Evolutionary conservation across 2,113 vertebrate genomes (phyloP).

Genomic region (Rhinolophus sinicus): DNA sequence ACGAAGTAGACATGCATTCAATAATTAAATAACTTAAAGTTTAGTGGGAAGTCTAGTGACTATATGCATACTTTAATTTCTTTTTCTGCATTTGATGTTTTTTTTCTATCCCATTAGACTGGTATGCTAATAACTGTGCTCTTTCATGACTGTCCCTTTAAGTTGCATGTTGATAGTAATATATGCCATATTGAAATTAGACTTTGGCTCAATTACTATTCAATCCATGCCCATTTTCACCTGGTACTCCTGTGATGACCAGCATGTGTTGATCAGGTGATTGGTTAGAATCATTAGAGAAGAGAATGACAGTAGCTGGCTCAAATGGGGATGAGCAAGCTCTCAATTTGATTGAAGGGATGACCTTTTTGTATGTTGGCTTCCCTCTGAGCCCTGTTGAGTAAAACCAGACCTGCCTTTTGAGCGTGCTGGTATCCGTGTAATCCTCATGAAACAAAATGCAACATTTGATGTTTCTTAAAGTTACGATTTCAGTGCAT

Average conservation of each 20-base stretch:
- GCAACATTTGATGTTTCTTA: background rate
- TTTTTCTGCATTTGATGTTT: background rate
- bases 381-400: background rate
- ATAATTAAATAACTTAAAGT: background rate
- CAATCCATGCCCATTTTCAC: slow-evolving; percentile 32
- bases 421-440: background rate
- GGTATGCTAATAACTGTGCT: background rate
- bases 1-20: background rate
- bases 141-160: background rate
- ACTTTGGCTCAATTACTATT: background rate
- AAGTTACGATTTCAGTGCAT: background rate
- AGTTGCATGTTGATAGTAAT: slow-evolving; percentile 46
- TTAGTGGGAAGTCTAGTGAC: background rate
- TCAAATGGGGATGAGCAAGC: background rate
- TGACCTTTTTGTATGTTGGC: slow-evolving; percentile 1
- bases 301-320: background rate
- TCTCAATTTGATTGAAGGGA: slow-evolving; percentile 24
- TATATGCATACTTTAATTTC: background rate
- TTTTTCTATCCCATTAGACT: background rate
- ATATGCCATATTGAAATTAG: background rate
- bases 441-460: background rate
- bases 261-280: slow-evolving; percentile 29
- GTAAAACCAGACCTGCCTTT: slow-evolving; percentile 39
- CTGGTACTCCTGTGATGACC: background rate
- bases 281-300: background rate